Conservation (phyloP, 2,888 invertebrate genomes). For the Terebella lapidaria region DNA sequence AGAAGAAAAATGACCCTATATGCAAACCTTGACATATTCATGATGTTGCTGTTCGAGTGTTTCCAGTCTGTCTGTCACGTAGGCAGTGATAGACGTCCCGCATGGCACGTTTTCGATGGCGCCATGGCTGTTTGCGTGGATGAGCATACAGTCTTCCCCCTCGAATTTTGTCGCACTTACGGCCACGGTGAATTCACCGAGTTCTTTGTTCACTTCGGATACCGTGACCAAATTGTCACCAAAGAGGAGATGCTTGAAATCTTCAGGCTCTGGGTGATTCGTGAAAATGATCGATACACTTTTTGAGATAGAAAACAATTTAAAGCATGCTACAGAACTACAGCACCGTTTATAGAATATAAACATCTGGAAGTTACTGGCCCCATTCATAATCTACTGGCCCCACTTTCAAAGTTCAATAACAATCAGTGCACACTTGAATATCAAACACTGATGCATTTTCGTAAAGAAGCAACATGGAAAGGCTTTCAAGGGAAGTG, state of each 20-base stretch:
- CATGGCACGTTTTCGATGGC: conserved; percentile 51
- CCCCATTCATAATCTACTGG: too few relatives aligned
- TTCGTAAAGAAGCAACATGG: too few relatives aligned
- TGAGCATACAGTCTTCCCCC: conserved; percentile 45
- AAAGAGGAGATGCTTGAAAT: conserved; percentile 47
- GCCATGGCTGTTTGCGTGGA: conserved; percentile 52
- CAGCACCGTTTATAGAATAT: too few relatives aligned
- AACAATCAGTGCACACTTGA: too few relatives aligned
- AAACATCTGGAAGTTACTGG: too few relatives aligned
- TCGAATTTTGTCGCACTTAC: conserved; percentile 36
- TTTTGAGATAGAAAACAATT: too few relatives aligned
- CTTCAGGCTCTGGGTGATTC: conserved; percentile 31
- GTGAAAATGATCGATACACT: background rate
- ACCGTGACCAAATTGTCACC: conserved; percentile 47
- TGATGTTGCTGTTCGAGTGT: conserved; percentile 53
- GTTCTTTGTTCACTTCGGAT: conserved; percentile 49
- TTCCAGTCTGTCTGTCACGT: conserved; percentile 43
- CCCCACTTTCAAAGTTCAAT: too few relatives aligned
- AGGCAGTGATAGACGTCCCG: conserved; percentile 51
- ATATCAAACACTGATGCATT: too few relatives aligned
- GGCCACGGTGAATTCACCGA: conserved; percentile 49
- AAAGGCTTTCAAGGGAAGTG: too few relatives aligned
- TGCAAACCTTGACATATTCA: conserved; percentile 53
- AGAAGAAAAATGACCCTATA: too few relatives aligned
- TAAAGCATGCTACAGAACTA: too few relatives aligned